Conservation (phyloP, 2,888 invertebrate species). For the Proisotoma minuta region DNA sequence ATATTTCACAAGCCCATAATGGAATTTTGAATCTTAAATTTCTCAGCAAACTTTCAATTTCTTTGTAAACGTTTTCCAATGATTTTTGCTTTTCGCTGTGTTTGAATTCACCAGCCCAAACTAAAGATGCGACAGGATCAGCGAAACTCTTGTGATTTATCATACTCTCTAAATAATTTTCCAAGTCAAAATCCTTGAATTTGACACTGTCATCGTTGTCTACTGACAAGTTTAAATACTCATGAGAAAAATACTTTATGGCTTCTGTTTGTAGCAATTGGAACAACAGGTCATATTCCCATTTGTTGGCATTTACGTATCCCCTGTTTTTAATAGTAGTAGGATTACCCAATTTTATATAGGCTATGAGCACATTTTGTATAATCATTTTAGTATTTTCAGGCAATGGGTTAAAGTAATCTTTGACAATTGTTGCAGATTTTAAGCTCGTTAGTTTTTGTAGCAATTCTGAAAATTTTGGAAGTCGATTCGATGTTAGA, state of each 20-base stretch:
- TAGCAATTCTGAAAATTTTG: neutral
- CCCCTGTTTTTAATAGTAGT: too few relatives aligned
- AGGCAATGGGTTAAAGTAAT: slow-evolving; percentile 4
- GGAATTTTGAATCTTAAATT: neutral
- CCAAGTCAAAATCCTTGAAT: neutral
- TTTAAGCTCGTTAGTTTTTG: neutral
- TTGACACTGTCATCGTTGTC: neutral
- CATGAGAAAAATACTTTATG: neutral
- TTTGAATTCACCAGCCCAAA: neutral
- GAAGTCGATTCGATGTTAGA: neutral
- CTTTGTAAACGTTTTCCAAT: neutral
- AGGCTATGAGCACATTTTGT: neutral
- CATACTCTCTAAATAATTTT: neutral
- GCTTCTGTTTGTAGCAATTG: neutral
- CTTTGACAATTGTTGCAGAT: neutral
- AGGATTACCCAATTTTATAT: neutral
- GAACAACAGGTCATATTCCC: neutral
- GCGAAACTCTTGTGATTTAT: neutral
- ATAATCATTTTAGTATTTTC: neutral
- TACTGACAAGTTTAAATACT: neutral
- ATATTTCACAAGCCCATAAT: neutral
- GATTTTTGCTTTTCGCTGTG: neutral
- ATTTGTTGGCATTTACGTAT: slow-evolving; percentile 7
- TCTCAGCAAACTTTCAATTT: neutral
- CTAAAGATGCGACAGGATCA: neutral